Evolutionary conservation across 2,797 vertebrate species (phyloP), one percentile per base, ranked within the genome.

Genomic region (Pangasius macronema): DNA sequence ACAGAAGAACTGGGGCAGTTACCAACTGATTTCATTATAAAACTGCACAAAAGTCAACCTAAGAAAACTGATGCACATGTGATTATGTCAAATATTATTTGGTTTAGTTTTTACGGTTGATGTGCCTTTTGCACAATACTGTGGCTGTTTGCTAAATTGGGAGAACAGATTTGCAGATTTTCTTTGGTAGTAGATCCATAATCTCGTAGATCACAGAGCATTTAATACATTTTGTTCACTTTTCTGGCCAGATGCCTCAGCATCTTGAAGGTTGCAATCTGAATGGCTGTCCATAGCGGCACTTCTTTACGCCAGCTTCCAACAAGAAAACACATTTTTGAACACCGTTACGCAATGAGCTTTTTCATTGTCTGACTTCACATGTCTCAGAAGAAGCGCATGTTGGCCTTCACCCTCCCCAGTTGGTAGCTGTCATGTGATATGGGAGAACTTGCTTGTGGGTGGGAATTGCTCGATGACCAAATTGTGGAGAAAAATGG

Each of bases 161-260:
- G 46, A 76, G 27, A 57, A 79, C 30, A 18, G 76, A 80, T 59
- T 24, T 36, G 75, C 49, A 18, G 46, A 3, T 30, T 8, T 30
- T 76, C 3, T 27, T 49, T 7, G 11, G 39, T 73, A 10, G 1
- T 27, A 73, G 16, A 33, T 30, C 20, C 36, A 8, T 42, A 57
- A 13, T n/a, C 22, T 42, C 11, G 2, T 39, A 5, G 36, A 13
- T 63, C 22, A 14, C 2, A 24, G 33, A 80, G 30, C 18, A 16
- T 39, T 6, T 61, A 36, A 42, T 11, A 57, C 30, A 57, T 79
- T 80, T 55, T 14, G 30, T 55, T n/a, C 36, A 42, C 53, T 57
- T 80, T 80, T 80, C 77, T 80, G 30, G 75, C 46, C 49, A 76
- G 73, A 16, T 16, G 42, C 49, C 73, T 77, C 76, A 3, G 39